These are phyloP conservation scores for Meteorus cinctellus DNA, from an alignment of 2,888 invertebrate species.

Conservation along the genomic window DNA sequence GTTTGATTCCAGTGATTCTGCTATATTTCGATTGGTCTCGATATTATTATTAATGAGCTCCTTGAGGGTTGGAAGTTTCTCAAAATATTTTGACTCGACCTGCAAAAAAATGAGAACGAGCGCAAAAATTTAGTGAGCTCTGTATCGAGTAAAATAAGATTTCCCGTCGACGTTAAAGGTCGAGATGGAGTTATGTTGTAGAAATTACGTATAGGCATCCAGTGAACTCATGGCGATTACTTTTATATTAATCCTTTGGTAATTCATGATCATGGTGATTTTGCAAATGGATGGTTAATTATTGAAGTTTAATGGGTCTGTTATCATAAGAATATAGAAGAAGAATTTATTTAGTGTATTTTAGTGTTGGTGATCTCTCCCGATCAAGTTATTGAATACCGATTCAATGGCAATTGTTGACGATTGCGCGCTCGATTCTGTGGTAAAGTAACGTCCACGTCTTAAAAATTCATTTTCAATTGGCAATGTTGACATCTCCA, in stretches of 20 bases:
- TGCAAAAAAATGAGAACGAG: constrained; percentile 68
- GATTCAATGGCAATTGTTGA: constrained; percentile 72
- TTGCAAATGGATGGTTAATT: constrained; percentile 35
- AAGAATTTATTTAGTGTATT: neutral
- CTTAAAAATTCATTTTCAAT: constrained; percentile 67
- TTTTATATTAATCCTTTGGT: constrained; percentile 25
- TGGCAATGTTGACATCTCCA: constrained; percentile 69
- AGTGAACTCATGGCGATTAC: constrained; percentile 37
- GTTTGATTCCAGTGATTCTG: constrained; percentile 28
- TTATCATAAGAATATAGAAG: neutral
- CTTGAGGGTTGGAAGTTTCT: constrained; percentile 65
- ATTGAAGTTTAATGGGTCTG: constrained; percentile 26
- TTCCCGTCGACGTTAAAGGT: constrained; percentile 49
- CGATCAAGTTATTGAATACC: constrained; percentile 69
- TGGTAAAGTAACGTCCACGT: constrained; percentile 60
- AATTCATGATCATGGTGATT: constrained; percentile 33
- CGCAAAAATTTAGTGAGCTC: constrained; percentile 33
- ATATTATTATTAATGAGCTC: constrained; percentile 61
- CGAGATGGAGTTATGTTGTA: constrained; percentile 41
- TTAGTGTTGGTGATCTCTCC: constrained; percentile 51
- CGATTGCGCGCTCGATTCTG: constrained; percentile 64
- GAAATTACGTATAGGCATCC: constrained; percentile 8
- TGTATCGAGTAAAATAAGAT: constrained; percentile 28
- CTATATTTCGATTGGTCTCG: constrained; percentile 16
- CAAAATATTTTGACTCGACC: constrained; percentile 61